Percentiles rank a stretch among this genome's conserved stretches.
phyloP scores from a whole-genome alignment of 2,113 vertebrate species.

The Cranoglanis bouderius region DNA sequence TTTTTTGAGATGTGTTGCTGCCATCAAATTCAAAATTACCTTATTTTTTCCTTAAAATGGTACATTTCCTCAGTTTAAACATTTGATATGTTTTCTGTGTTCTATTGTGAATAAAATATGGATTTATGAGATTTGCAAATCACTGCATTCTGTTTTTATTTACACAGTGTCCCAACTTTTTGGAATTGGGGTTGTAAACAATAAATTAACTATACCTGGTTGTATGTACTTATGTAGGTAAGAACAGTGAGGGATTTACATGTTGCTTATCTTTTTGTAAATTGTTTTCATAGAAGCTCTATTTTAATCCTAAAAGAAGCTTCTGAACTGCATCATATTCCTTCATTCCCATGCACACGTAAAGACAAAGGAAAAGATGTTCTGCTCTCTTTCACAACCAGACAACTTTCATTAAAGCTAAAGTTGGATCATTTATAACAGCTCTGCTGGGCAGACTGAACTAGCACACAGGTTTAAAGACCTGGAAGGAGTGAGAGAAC shows the following conservation, averaged over 20 bases:
- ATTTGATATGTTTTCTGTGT: too few relatives aligned
- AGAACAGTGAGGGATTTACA: neutral
- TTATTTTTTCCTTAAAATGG: too few relatives aligned
- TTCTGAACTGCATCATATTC: neutral
- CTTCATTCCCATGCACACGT: neutral
- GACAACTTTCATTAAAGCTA: neutral
- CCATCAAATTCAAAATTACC: too few relatives aligned
- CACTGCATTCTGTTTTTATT: too few relatives aligned
- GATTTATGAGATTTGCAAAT: too few relatives aligned
- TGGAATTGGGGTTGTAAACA: too few relatives aligned
- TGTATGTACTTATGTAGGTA: neutral
- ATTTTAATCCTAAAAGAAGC: neutral
- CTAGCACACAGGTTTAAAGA: constrained; percentile 22
- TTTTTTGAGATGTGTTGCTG: too few relatives aligned
- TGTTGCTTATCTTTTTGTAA: neutral
- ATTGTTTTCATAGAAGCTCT: neutral
- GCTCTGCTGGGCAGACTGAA: neutral
- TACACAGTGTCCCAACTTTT: too few relatives aligned
- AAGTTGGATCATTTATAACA: neutral
- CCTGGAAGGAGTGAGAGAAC: constrained; percentile 5
- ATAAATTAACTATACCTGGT: neutral
- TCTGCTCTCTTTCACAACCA: neutral
- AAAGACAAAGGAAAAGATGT: neutral
- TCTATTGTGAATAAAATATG: too few relatives aligned
- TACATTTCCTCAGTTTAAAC: too few relatives aligned